Evolutionary conservation across 2,113 vertebrate genomes (phyloP).

Genomic region (Mustela lutreola): DNA sequence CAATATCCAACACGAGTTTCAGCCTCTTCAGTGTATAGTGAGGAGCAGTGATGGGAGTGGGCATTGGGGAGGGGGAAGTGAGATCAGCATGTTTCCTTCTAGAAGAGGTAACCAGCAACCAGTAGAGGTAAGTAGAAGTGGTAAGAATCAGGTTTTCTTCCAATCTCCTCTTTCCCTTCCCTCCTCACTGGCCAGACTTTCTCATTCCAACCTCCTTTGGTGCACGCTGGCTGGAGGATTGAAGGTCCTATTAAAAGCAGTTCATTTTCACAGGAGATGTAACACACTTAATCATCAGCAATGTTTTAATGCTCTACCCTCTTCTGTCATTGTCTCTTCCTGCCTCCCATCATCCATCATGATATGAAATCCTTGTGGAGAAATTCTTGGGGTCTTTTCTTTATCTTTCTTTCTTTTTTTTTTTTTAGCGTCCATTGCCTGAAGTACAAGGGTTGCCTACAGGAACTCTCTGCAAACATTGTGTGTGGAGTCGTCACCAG

Average conservation of each 20-base stretch:
- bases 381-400: background rate
- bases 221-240: background rate
- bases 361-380: background rate
- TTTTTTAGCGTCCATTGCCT: background rate
- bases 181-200: background rate
- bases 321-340: background rate
- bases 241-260: background rate
- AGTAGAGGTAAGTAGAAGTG: background rate
- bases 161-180: background rate
- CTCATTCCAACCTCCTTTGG: background rate
- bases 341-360: background rate
- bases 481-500: background rate
- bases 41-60: background rate
- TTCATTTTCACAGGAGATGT: background rate
- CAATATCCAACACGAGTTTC: background rate
- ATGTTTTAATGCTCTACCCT: background rate
- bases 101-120: background rate
- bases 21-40: background rate
- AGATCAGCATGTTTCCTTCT: background rate
- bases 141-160: background rate
- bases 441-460: background rate
- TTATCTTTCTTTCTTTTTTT: no score
- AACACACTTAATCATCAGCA: background rate
- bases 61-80: rapidly evolving
- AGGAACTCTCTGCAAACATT: background rate